Evolutionary conservation across 2,888 invertebrate genomes (phyloP).

Genomic region (Sicus ferrugineus): DNA sequence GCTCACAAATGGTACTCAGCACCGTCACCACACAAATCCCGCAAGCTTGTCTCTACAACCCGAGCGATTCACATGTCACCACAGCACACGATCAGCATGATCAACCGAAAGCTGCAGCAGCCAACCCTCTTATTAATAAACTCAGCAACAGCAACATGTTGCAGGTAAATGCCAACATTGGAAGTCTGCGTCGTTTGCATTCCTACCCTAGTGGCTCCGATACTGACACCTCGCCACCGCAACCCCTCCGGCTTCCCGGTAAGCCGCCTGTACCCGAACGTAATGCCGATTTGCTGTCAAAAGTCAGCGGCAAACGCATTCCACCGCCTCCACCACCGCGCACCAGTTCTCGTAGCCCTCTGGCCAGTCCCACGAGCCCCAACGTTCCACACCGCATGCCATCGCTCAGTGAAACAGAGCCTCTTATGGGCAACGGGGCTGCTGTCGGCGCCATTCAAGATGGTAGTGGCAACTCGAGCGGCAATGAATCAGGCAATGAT

Average conservation of each 20-base stretch:
- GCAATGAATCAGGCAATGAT: constrained; percentile 80
- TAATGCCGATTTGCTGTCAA: constrained; percentile 78
- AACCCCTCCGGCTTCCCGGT: constrained; percentile 70
- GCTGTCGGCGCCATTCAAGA: constrained; percentile 46
- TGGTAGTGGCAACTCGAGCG: constrained; percentile 72
- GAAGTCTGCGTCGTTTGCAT: constrained; percentile 77
- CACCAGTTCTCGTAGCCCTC: constrained; percentile 86
- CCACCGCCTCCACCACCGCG: constrained; percentile 94
- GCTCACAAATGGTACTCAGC: constrained; percentile 63
- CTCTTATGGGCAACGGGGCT: constrained; percentile 44
- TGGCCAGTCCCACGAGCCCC: constrained; percentile 83
- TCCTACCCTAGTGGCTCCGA: constrained; percentile 89
- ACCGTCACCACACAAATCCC: constrained; percentile 65
- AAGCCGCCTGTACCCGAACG: constrained; percentile 87
- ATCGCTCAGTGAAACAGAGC: constrained; percentile 58
- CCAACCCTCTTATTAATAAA: constrained; percentile 35
- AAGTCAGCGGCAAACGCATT: constrained; percentile 76
- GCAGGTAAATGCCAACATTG: constrained; percentile 59
- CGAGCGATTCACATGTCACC: constrained; percentile 48
- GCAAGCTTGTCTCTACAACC: constrained; percentile 62
- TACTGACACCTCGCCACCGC: constrained; percentile 79
- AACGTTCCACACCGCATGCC: constrained; percentile 71
- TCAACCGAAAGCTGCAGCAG: constrained; percentile 33
- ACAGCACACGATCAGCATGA: constrained; percentile 43
- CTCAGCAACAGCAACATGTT: constrained; percentile 61